These are phyloP conservation scores for Cossypha dichroa DNA, from an alignment of 2,797 vertebrate species.

Conservation along the genomic window DNA sequence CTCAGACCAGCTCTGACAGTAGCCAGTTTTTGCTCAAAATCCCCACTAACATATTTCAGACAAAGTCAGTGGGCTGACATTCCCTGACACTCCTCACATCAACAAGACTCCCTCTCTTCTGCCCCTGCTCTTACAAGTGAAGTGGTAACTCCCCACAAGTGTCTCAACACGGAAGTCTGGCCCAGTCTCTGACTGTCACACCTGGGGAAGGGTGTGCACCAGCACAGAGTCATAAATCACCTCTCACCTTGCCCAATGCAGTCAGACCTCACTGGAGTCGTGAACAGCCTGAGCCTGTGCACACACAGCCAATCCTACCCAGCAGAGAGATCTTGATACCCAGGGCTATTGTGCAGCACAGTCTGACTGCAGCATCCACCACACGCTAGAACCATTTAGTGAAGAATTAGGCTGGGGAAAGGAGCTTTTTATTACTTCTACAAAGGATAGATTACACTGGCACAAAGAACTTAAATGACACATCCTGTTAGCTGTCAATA, in stretches of 20 bases:
- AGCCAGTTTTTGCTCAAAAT: neutral
- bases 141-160: conserved; percentile 55
- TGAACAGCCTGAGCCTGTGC: neutral
- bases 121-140: neutral
- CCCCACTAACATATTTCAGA: neutral
- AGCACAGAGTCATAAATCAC: neutral
- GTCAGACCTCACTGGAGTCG: neutral
- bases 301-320: neutral
- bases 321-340: neutral
- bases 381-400: fast-evolving
- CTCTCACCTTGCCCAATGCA: neutral
- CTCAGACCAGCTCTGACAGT: neutral
- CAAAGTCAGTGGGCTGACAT: neutral
- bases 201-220: conserved; percentile 25
- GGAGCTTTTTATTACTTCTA: neutral
- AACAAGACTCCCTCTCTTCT: neutral
- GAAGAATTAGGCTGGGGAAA: neutral
- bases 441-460: neutral
- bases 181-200: neutral
- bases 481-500: neutral
- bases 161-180: conserved; percentile 27
- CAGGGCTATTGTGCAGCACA: fast-evolving
- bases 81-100: neutral
- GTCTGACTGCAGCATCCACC: neutral
- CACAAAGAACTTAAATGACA: neutral